A percentile compares a stretch with the other conserved stretches of the same genome.
Evolutionary conservation across 2,797 vertebrate genomes (phyloP).

Genomic region (Vireo griseus): DNA sequence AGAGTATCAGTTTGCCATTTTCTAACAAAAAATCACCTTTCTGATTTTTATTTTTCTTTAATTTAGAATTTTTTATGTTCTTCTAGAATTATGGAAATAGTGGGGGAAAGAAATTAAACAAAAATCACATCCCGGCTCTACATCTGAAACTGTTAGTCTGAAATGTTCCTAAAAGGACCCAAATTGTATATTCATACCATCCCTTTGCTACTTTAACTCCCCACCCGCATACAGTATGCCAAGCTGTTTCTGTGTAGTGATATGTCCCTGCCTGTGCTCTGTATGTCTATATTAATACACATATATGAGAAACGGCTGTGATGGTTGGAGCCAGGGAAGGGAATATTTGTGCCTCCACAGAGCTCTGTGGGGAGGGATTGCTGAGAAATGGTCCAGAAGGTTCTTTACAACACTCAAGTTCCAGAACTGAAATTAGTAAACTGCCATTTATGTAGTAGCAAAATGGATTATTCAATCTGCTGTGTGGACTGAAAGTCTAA

Average conservation of each 20-base stretch:
- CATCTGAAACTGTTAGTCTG: background rate
- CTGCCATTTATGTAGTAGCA: slow-evolving; percentile 1
- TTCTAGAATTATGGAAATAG: background rate
- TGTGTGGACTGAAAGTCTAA: slow-evolving; percentile 14
- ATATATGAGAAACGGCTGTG: background rate
- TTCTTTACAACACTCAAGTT: background rate
- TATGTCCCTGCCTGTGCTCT: background rate
- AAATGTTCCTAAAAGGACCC: background rate
- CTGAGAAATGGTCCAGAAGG: slow-evolving; percentile 21
- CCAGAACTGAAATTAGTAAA: slow-evolving; percentile 43
- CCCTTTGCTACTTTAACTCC: slow-evolving; percentile 33
- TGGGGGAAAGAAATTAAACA: background rate
- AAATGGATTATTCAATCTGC: slow-evolving; percentile 43
- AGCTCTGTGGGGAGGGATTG: background rate
- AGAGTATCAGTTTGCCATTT: background rate
- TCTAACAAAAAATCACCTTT: background rate
- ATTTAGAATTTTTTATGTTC: background rate
- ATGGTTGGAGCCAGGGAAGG: background rate
- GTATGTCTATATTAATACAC: slow-evolving; percentile 27
- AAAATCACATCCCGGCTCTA: background rate
- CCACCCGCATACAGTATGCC: slow-evolving; percentile 26
- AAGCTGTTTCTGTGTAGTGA: slow-evolving; percentile 33
- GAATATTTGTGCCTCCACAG: background rate
- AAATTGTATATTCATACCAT: slow-evolving; percentile 23
- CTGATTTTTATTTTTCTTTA: background rate